A percentile compares a stretch with the other conserved stretches of the same genome.
These are phyloP conservation scores for Hystrix brachyura DNA, from an alignment of 2,113 vertebrate genomes.

Conservation along the genomic window DNA sequence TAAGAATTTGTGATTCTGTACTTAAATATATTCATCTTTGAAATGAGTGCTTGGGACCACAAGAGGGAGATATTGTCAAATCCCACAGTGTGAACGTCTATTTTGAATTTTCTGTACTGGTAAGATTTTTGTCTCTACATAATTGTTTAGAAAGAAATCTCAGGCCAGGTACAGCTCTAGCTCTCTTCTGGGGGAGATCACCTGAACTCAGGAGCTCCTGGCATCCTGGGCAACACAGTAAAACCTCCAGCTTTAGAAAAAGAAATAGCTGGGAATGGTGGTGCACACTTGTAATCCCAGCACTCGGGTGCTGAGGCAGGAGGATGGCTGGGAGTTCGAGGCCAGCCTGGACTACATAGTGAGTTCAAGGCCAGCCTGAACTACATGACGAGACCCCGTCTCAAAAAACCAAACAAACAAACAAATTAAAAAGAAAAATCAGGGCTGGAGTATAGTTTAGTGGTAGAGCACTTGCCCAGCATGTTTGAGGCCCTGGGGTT, in stretches of 20 bases:
- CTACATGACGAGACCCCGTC: background rate
- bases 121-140: background rate
- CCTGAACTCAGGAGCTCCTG: background rate
- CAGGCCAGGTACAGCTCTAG: too few relatives aligned
- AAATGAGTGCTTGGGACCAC: constrained; percentile 70
- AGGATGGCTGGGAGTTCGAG: background rate
- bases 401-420: background rate
- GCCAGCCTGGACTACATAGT: too few relatives aligned
- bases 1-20: background rate
- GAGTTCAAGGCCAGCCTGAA: background rate
- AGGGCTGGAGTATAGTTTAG: background rate
- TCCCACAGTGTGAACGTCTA: background rate
- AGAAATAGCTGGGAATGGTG: too few relatives aligned
- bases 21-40: constrained; percentile 41
- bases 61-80: constrained; percentile 78
- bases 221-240: background rate
- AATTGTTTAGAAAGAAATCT: constrained; percentile 51
- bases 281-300: background rate
- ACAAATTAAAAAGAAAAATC: background rate
- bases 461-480: background rate
- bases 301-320: too few relatives aligned
- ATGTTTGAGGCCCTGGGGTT: background rate
- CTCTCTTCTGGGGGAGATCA: background rate
- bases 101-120: background rate
- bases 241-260: background rate